Evolutionary conservation across 2,113 vertebrate species (phyloP).

Genomic region (Odocoileus virginianus): DNA sequence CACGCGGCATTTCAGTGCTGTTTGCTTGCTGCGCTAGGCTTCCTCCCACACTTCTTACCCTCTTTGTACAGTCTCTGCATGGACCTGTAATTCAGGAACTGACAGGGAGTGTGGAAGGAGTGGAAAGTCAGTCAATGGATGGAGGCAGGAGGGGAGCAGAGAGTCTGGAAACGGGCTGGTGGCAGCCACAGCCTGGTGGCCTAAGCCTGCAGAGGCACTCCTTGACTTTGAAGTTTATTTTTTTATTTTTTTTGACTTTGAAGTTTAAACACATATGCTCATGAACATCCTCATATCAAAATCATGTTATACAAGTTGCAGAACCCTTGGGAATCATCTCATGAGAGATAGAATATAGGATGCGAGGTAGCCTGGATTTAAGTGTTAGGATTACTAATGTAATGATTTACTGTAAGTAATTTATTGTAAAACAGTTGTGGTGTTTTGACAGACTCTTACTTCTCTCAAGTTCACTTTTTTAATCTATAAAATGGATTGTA

Average conservation of each 20-base stretch:
- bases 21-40: not conserved
- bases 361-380: not conserved
- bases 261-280: not conserved
- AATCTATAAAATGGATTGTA: not conserved
- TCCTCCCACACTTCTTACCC: not conserved
- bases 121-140: conserved; percentile 35
- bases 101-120: not conserved
- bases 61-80: not conserved
- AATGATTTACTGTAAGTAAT: not conserved
- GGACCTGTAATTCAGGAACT: not conserved
- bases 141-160: not conserved
- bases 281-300: conserved; percentile 1
- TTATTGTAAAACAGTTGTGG: not conserved
- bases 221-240: conserved; percentile 3
- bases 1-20: fast-evolving
- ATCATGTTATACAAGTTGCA: not conserved
- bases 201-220: not conserved
- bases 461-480: not conserved
- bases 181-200: not conserved
- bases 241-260: not conserved
- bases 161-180: not conserved
- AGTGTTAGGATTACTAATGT: not conserved
- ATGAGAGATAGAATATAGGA: not conserved
- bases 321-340: not conserved
- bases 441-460: not conserved